phyloP scores from a whole-genome alignment of 2,113 vertebrate genomes.

The Cephalopterus ornatus region DNA sequence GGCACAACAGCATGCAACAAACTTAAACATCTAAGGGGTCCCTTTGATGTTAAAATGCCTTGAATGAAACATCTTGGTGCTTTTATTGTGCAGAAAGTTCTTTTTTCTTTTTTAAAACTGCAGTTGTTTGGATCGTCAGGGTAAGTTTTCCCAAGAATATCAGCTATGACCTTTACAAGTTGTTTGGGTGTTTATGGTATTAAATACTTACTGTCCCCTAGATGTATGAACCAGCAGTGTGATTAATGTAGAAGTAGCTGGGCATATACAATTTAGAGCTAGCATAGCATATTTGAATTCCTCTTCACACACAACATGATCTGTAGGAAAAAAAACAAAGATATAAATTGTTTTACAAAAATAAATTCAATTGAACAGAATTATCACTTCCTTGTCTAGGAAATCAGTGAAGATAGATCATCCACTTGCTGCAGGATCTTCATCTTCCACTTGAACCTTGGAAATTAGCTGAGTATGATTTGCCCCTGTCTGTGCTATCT shows the following conservation, averaged over 20 bases:
- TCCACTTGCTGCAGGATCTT: background rate
- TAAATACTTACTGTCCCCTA: constrained; percentile 90
- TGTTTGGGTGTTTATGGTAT: background rate
- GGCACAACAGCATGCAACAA: background rate
- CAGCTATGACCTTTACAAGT: background rate
- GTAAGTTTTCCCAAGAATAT: background rate
- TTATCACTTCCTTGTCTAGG: background rate
- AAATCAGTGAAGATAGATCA: background rate
- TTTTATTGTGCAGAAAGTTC: background rate
- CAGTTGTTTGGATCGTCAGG: background rate
- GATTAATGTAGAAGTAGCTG: constrained; percentile 94
- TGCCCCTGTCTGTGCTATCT: background rate
- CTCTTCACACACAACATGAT: constrained; percentile 98
- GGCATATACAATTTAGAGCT: constrained; percentile 94
- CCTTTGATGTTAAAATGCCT: background rate
- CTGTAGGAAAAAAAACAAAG: constrained; percentile 67
- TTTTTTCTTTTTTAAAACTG: background rate
- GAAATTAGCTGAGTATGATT: background rate
- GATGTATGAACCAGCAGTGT: constrained; percentile 96
- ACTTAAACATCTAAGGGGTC: background rate
- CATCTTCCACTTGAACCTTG: background rate
- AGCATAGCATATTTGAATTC: constrained; percentile 98
- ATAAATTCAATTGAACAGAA: background rate
- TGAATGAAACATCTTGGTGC: background rate
- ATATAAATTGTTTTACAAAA: background rate